Conservation (phyloP, 2,797 vertebrate genomes). For the Nyctalus aviator region DNA sequence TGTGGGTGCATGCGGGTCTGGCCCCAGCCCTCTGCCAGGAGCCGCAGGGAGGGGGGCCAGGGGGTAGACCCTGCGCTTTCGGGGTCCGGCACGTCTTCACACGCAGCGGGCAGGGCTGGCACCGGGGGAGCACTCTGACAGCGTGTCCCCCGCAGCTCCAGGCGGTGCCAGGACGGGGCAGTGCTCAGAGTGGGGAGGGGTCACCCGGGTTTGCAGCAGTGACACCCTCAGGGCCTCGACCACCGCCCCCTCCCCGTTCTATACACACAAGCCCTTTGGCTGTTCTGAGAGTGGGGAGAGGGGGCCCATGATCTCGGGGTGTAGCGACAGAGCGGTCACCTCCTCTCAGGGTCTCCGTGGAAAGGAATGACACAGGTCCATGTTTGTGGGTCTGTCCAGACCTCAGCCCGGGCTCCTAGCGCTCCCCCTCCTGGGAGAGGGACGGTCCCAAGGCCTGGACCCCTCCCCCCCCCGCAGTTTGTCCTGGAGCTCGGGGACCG, state of each 20-base stretch:
- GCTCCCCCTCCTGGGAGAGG: not conserved
- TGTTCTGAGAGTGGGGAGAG: fast-evolving
- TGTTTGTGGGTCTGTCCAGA: not conserved
- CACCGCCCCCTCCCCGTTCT: not conserved
- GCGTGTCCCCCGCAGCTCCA: not conserved
- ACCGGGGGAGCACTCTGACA: fast-evolving
- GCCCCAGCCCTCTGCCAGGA: not conserved
- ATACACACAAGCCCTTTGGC: fast-evolving
- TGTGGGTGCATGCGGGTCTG: not conserved
- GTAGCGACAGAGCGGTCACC: not conserved
- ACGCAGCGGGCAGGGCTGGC: fast-evolving
- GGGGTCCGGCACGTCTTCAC: fast-evolving
- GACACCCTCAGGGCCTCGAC: not conserved
- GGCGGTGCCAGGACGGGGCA: fast-evolving
- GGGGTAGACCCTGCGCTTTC: fast-evolving
- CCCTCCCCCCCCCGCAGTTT: not conserved
- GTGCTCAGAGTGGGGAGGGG: not conserved
- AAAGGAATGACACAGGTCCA: not conserved
- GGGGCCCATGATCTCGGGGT: not conserved
- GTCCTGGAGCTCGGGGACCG: not conserved
- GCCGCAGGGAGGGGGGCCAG: fast-evolving
- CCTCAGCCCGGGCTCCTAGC: not conserved
- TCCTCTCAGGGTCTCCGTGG: not conserved
- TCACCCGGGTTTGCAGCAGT: not conserved
- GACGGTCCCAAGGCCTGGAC: not conserved